Evolutionary conservation across 2,888 invertebrate genomes (phyloP).

Genomic region (Troilus luridus): DNA sequence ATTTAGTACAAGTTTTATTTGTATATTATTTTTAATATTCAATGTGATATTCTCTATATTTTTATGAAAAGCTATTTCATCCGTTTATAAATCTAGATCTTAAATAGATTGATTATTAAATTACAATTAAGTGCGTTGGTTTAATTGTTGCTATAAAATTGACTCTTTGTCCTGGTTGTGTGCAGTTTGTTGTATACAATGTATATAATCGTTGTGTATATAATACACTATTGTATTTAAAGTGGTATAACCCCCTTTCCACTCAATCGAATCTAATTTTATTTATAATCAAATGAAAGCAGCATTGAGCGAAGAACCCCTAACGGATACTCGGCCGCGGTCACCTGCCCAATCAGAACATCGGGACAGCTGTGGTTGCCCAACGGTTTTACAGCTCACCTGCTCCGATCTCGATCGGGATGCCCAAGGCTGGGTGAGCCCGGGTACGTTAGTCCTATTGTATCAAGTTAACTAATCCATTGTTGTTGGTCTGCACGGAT

Average conservation of each 20-base stretch:
- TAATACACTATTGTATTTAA: background rate
- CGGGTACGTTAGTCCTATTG: background rate
- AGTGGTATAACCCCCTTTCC: background rate
- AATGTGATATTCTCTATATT: too few relatives aligned
- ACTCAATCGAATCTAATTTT: background rate
- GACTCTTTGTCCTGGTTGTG: too few relatives aligned
- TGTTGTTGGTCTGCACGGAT: background rate
- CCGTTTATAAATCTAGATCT: too few relatives aligned
- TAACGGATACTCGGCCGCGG: background rate
- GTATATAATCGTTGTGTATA: background rate
- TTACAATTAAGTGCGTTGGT: too few relatives aligned
- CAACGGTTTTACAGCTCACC: slow-evolving; percentile 14
- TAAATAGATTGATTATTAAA: too few relatives aligned
- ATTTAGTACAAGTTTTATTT: too few relatives aligned
- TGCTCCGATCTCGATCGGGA: background rate
- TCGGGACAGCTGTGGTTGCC: slow-evolving; percentile 20
- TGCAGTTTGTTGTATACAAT: too few relatives aligned
- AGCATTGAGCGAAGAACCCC: background rate
- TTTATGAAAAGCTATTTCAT: too few relatives aligned
- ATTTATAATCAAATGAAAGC: background rate
- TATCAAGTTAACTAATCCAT: slow-evolving; percentile 28
- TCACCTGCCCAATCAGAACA: slow-evolving; percentile 28
- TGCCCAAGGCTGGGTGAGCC: background rate
- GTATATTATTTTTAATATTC: too few relatives aligned
- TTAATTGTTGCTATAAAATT: too few relatives aligned